Evolutionary conservation across 2,888 invertebrate genomes (phyloP).

Genomic region (Cheilosia vernalis): DNA sequence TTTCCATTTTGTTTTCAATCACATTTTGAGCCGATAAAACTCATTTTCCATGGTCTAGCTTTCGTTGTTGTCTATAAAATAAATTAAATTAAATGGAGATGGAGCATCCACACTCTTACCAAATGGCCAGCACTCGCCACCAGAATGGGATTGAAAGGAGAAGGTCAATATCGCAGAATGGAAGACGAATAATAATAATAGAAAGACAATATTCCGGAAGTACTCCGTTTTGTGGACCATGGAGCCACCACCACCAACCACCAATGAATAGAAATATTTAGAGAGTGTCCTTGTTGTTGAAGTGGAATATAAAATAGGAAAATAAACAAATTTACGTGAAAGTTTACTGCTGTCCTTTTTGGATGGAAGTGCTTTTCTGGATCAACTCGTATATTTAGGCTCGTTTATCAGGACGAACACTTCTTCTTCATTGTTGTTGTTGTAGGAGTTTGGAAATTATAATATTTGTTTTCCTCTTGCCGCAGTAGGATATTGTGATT

Average conservation of each 20-base stretch:
- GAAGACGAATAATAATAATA: constrained; percentile 3
- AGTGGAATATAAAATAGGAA: not conserved
- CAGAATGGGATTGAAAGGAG: too few relatives aligned
- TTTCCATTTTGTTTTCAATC: constrained; percentile 3
- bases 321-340: constrained; percentile 35
- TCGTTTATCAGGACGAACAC: not conserved
- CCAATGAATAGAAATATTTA: constrained; percentile 1
- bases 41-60: constrained; percentile 1
- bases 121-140: not conserved
- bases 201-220: constrained; percentile 11
- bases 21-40: not conserved
- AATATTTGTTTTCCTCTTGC: not conserved
- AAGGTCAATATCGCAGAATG: not conserved
- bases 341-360: constrained; percentile 14
- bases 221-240: not conserved
- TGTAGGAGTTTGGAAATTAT: not conserved
- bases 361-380: constrained; percentile 27
- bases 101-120: constrained; percentile 32
- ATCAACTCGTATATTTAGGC: constrained; percentile 12
- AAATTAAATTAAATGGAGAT: constrained; percentile 58
- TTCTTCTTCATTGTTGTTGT: constrained; percentile 1
- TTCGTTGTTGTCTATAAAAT: constrained; percentile 32
- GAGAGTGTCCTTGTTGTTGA: constrained; percentile 6
- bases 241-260: too few relatives aligned
- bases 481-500: constrained; percentile 7